phyloP scores from a whole-genome alignment of 2,113 vertebrate genomes.

The Copsychus sechellarum region DNA sequence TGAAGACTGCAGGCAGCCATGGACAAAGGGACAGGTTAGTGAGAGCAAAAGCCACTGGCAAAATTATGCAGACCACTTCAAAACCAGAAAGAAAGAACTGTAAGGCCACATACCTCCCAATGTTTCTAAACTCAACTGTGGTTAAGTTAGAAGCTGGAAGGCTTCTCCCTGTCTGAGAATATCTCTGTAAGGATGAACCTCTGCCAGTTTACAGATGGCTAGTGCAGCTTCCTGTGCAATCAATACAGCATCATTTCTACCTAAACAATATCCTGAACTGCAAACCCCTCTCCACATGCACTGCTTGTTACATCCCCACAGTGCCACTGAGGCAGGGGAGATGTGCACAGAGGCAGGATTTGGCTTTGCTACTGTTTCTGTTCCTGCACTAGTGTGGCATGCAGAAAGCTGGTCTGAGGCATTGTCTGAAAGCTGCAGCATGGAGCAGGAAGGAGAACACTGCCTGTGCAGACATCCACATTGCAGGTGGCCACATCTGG shows the following conservation, averaged over 20 bases:
- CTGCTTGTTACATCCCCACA: not conserved
- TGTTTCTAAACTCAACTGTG: not conserved
- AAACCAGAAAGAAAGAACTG: not conserved
- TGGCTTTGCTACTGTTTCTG: not conserved
- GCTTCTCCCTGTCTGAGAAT: not conserved
- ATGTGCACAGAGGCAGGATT: not conserved
- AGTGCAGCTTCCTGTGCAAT: not conserved
- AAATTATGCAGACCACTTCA: not conserved
- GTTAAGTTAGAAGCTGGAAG: not conserved
- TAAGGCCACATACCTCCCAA: not conserved
- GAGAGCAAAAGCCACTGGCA: not conserved
- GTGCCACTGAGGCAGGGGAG: not conserved
- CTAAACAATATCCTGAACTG: accelerated
- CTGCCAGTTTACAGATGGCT: not conserved
- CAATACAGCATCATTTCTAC: not conserved
- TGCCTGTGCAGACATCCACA: not conserved
- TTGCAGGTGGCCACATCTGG: not conserved
- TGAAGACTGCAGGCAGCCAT: constrained; percentile 76
- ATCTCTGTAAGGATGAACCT: not conserved
- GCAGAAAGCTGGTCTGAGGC: not conserved
- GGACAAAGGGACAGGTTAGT: not conserved
- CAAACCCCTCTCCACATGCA: not conserved
- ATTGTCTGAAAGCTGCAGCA: not conserved
- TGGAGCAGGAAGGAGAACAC: not conserved
- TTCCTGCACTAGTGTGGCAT: not conserved